A percentile compares a stretch with the other conserved stretches of the same genome.
These are phyloP conservation scores for Oreochromis mossambicus DNA, from an alignment of 2,797 vertebrate genomes.

Conservation along the genomic window DNA sequence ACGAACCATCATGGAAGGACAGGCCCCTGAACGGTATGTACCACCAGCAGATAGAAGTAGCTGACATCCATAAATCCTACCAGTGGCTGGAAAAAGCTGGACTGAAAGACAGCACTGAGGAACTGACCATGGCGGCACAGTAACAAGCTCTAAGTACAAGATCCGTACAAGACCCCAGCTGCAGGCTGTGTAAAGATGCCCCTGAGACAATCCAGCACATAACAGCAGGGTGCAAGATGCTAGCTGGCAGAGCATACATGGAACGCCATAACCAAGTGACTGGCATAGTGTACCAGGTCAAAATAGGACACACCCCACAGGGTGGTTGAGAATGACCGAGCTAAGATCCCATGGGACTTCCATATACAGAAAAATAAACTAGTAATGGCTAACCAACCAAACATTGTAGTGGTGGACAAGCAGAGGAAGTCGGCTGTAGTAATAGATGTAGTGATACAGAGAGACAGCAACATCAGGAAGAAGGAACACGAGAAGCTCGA, in stretches of 20 bases:
- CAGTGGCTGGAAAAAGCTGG: not conserved
- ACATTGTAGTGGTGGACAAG: too few relatives aligned
- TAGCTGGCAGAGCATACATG: too few relatives aligned
- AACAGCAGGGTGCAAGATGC: too few relatives aligned
- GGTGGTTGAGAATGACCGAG: accelerated
- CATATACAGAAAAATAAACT: too few relatives aligned
- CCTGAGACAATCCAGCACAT: too few relatives aligned
- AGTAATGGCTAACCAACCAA: too few relatives aligned
- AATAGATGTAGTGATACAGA: too few relatives aligned
- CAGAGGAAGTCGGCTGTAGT: too few relatives aligned
- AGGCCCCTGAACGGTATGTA: not conserved
- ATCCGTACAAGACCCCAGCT: not conserved
- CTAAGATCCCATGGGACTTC: not conserved
- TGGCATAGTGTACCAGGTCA: not conserved
- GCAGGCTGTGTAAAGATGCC: accelerated
- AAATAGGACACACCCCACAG: not conserved
- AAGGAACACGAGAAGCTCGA: too few relatives aligned
- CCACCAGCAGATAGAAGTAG: not conserved
- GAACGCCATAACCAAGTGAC: too few relatives aligned
- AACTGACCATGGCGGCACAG: not conserved
- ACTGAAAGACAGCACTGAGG: not conserved
- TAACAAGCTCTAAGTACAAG: accelerated
- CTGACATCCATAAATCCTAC: not conserved
- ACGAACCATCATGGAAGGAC: not conserved
- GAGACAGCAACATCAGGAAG: too few relatives aligned